These are phyloP conservation scores for Strix uralensis DNA, from an alignment of 2,113 vertebrate species.

Conservation along the genomic window DNA sequence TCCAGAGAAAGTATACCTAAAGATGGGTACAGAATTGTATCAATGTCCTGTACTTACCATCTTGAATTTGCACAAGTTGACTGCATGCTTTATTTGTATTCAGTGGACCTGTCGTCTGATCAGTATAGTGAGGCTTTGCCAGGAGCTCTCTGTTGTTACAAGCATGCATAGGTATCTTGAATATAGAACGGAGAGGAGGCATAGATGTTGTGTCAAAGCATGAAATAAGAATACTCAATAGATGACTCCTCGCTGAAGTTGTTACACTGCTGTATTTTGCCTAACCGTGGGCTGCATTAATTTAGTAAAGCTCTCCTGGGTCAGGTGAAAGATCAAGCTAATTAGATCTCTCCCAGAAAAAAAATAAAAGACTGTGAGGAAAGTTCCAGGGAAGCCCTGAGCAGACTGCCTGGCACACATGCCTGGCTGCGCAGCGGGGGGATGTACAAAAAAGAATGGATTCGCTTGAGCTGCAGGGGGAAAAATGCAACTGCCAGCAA, in stretches of 20 bases:
- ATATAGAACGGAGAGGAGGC: neutral
- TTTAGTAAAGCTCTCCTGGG: neutral
- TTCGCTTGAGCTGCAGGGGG: neutral
- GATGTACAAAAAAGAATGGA: neutral
- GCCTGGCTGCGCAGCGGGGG: neutral
- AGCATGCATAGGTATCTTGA: neutral
- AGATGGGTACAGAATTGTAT: neutral
- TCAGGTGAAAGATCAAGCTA: neutral
- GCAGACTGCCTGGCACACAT: neutral
- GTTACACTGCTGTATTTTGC: neutral
- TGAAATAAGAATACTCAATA: neutral
- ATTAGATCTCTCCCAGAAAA: neutral
- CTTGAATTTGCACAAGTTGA: neutral
- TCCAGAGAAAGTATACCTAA: neutral
- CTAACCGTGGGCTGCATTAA: neutral
- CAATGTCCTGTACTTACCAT: neutral
- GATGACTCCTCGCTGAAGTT: neutral
- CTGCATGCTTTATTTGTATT: neutral
- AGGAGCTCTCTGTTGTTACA: neutral
- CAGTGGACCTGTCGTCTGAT: neutral
- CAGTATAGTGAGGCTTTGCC: neutral
- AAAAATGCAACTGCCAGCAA: constrained; percentile 8
- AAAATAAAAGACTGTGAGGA: neutral
- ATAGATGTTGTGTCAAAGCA: neutral
- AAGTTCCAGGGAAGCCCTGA: neutral